Evolutionary conservation across 2,888 invertebrate species (phyloP).

Genomic region (Idaea biselata): DNA sequence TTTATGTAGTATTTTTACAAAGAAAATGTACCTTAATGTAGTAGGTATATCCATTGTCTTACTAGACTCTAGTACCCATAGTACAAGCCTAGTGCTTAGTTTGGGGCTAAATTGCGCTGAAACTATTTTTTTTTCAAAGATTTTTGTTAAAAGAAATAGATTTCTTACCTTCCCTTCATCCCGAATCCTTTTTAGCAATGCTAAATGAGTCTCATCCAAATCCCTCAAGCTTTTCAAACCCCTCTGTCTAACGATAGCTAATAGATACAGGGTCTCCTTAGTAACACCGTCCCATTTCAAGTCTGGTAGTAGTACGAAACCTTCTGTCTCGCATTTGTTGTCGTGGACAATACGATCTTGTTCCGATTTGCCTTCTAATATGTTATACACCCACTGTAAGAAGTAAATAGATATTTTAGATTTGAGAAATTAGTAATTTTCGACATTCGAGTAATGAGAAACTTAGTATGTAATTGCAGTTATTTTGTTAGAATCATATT

Average conservation of each 20-base stretch:
- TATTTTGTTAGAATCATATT: no score
- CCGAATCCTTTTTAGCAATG: conserved; percentile 90
- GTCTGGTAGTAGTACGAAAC: conserved; percentile 95
- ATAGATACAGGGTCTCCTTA: conserved; percentile 89
- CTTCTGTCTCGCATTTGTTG: conserved; percentile 84
- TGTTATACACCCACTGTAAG: conserved; percentile 97
- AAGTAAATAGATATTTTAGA: conserved; percentile 2
- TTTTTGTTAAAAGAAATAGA: background rate
- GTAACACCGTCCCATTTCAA: conserved; percentile 95
- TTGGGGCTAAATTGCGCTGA: no score
- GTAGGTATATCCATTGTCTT: no score
- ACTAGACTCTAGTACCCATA: no score
- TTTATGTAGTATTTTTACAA: no score
- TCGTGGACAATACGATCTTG: conserved; percentile 90
- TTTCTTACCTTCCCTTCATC: conserved; percentile 84
- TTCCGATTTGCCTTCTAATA: conserved; percentile 95
- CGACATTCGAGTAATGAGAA: no score
- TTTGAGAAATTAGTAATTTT: background rate
- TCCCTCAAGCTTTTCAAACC: conserved; percentile 92
- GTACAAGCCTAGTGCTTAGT: no score
- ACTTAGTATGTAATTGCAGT: no score
- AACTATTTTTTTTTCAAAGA: no score
- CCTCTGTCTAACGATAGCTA: conserved; percentile 88
- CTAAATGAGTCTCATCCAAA: conserved; percentile 87
- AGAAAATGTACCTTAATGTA: no score